Evolutionary conservation across 2,888 invertebrate species (phyloP), one percentile per base, ranked within the genome.

Genomic region (Miltochrista miniata): DNA sequence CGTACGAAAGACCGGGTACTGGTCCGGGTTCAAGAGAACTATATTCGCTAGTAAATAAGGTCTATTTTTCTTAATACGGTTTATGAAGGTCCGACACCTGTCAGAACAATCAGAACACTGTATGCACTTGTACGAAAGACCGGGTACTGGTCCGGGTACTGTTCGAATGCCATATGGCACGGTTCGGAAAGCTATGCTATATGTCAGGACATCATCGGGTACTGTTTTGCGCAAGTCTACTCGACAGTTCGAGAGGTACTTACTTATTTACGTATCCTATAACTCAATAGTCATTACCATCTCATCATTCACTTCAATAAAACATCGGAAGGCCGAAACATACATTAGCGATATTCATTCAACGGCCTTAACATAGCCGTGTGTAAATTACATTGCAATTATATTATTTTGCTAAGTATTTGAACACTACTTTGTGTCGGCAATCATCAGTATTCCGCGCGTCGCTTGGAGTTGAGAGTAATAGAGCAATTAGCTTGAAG

Each of bases 271-370:
- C 29, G 9, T 40, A 40, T 40, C 11, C 45, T 14, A 40, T 42
- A 29, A 39, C 33, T 44, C 54, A 37, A 63, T 18, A 51, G 37
- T 38, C 36, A 45, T 58, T 59, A 51, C 51, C 55, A 39, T 59
- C 51, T 45, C 41, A 55, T 64, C 51, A 57, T 56, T 52, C 59
- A 48, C 50, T 45, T 51, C 51, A 42, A 64, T 68, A 67, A 70
- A 74, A 64, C 61, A 64, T 60, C 42, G 56, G 68, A 73, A 74
- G 75, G 77, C 65, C 74, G 57, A 38, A 50, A 14, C 33, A 42
- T 61, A 66, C 69, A 76, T 76, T 72, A 70, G 64, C 62, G 54
- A 70, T 68, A 71, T 69, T 66, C 65, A 59, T 63, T 64, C 56
- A 56, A 48, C 51, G 72, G 61, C 76, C 72, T 71, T 62, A 68